These are phyloP conservation scores for Xerus inauris DNA, from an alignment of 2,113 vertebrate genomes.

Conservation along the genomic window DNA sequence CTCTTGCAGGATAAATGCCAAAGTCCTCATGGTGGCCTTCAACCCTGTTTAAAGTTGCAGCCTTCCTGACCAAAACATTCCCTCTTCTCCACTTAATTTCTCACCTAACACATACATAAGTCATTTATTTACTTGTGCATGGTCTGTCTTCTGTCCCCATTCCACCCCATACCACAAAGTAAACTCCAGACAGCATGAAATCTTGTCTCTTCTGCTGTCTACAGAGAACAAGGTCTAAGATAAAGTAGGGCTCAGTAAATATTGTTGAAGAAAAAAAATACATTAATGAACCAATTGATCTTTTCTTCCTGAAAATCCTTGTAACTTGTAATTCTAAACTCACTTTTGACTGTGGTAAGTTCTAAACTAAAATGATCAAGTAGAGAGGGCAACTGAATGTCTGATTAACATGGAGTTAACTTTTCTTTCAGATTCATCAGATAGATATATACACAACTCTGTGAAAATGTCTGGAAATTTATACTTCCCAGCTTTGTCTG, in stretches of 20 bases:
- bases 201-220: not conserved
- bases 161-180: not conserved
- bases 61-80: not conserved
- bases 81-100: not conserved
- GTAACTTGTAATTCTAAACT: not conserved
- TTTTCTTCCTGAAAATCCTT: not conserved
- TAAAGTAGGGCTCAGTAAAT: not conserved
- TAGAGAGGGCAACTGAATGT: not conserved
- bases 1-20: not conserved
- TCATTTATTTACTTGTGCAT: not conserved
- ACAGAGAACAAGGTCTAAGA: not conserved
- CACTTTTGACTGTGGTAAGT: not conserved
- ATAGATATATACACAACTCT: not conserved
- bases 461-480: not conserved
- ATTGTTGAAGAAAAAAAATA: not conserved
- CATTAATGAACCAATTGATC: not conserved
- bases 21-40: no score
- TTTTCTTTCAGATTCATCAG: not conserved
- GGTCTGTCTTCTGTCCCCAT: not conserved
- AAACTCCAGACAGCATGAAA: not conserved
- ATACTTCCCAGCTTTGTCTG: not conserved
- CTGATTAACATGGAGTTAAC: not conserved
- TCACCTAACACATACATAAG: not conserved
- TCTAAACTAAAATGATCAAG: not conserved
- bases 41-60: not conserved